A percentile compares a stretch with the other conserved stretches of the same genome.
Conservation (phyloP, 2,113 vertebrate species). For the Hemichromis elongatus region DNA sequence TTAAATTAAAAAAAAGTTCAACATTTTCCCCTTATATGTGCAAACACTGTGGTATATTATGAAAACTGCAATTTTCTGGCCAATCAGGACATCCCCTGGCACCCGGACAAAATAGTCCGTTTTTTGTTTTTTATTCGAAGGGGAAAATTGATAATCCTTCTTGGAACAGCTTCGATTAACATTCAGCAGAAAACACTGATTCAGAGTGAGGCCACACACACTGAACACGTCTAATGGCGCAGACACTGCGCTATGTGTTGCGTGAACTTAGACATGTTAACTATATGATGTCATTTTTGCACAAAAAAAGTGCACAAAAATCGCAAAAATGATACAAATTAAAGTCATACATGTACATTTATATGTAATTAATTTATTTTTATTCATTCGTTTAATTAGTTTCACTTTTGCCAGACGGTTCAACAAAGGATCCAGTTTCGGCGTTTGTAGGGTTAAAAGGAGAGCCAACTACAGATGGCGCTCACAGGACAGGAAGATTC, state of each 20-base stretch:
- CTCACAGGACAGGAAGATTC: neutral
- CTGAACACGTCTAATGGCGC: neutral
- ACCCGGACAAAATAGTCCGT: neutral
- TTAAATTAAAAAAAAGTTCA: neutral
- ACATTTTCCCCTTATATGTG: neutral
- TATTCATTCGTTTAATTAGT: neutral
- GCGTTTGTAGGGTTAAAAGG: neutral
- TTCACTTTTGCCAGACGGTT: neutral
- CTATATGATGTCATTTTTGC: neutral
- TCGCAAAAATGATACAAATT: neutral
- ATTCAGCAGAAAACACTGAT: neutral
- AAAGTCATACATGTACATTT: neutral
- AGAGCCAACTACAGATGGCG: neutral
- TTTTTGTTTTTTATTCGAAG: neutral
- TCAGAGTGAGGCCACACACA: neutral
- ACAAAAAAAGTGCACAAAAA: neutral
- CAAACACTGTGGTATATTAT: neutral
- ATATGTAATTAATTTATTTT: neutral
- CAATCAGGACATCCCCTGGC: neutral
- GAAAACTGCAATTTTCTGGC: neutral
- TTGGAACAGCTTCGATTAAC: neutral
- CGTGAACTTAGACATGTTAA: neutral
- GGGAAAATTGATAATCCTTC: neutral
- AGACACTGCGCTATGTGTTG: neutral
- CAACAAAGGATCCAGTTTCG: neutral